Conservation (phyloP, 2,113 vertebrate genomes). For the Panthera tigris region DNA sequence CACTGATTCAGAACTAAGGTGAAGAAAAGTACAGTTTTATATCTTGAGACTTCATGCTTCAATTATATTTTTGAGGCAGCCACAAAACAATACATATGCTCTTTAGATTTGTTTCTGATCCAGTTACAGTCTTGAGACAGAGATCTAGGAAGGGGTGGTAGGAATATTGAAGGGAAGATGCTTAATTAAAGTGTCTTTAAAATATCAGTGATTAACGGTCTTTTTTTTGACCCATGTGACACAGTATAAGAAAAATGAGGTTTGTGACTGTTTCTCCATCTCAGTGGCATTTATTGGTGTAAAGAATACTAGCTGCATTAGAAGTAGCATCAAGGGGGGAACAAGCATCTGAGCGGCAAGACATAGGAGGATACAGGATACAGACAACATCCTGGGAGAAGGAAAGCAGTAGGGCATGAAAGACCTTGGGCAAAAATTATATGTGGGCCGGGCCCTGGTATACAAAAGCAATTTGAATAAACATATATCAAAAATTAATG, state of each 20-base stretch:
- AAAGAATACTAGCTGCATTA: background rate
- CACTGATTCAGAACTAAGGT: background rate
- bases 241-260: background rate
- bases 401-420: accelerated
- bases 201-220: background rate
- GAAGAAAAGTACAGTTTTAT: background rate
- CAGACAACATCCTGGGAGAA: accelerated
- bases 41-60: background rate
- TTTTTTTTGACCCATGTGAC: background rate
- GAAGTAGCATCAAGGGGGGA: background rate
- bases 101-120: background rate
- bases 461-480: background rate
- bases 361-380: background rate
- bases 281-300: background rate
- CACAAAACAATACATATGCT: background rate
- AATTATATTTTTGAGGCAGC: background rate
- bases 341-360: background rate
- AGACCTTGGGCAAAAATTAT: background rate
- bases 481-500: background rate
- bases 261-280: background rate
- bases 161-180: background rate
- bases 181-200: background rate
- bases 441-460: accelerated
- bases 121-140: background rate
- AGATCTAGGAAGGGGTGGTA: accelerated